Evolutionary conservation across 2,888 invertebrate species (phyloP).

Genomic region (Acronicta psi): DNA sequence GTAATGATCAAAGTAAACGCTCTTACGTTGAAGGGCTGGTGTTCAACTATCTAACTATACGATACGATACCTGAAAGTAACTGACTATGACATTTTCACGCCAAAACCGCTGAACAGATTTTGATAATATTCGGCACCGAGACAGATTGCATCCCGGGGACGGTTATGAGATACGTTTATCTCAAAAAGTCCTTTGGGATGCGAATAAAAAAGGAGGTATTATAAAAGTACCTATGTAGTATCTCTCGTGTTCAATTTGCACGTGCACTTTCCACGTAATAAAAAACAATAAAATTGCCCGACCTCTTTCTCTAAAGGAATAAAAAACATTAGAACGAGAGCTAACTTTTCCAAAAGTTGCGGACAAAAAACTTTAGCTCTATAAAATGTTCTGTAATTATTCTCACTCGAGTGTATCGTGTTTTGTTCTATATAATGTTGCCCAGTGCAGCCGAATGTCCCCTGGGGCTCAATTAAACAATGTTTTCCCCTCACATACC

Average conservation of each 20-base stretch:
- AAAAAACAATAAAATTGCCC: not conserved
- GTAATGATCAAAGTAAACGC: conserved; percentile 43
- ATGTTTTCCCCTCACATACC: not conserved
- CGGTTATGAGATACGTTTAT: too few relatives aligned
- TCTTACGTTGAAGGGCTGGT: conserved; percentile 17
- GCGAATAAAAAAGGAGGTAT: too few relatives aligned
- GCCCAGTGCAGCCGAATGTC: not conserved
- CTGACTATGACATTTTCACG: too few relatives aligned
- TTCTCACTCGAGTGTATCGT: conserved; percentile 1
- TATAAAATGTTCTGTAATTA: conserved; percentile 14
- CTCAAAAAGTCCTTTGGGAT: too few relatives aligned
- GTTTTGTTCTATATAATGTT: not conserved
- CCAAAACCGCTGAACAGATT: too few relatives aligned
- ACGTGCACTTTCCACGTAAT: not conserved
- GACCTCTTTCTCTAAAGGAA: conserved; percentile 15
- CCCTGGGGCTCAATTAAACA: not conserved
- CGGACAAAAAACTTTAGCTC: conserved; percentile 10
- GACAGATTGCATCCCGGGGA: too few relatives aligned
- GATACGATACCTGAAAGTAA: too few relatives aligned
- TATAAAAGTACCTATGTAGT: not conserved
- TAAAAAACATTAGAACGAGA: conserved; percentile 23
- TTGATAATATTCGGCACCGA: too few relatives aligned
- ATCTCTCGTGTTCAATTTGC: not conserved
- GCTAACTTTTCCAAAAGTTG: conserved; percentile 22
- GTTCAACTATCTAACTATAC: not conserved